Base-by-base conservation (phyloP, 2,113 vertebrate genomes). In the Rattus rattus region DNA sequence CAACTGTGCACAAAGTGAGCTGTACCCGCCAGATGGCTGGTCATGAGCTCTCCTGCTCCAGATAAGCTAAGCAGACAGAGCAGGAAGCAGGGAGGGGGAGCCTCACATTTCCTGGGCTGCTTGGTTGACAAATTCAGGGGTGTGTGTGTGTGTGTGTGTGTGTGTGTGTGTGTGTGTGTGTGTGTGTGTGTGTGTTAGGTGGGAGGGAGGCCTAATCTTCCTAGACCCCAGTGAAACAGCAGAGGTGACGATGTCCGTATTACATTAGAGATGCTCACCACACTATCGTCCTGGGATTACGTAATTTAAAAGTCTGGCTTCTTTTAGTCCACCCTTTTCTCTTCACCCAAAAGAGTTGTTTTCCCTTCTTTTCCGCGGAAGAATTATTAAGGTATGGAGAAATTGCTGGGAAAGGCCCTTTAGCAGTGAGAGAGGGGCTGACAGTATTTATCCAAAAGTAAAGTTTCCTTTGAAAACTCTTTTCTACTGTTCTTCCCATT, bases 231-330 rank as follows among this genome's bases (percentile, higher is more conserved):
- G 39, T 65, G 43, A 69, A 89, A 87, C 30, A 92, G 8, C 26
- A 92, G 8, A 72, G 10, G 39, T 56, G 47, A 81, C 88, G 73
- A 65, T 80, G 61, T 77, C 47, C 56, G 0, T 76, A 52, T 90
- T 84, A 56, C 13, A 24, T 33, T 22, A 19, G 43, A 39, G 10
- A 65, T 77, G 70, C 90, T 94, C 36, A 47, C 65, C 36, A 70
- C 20, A 65, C 11, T 54, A 4, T 54, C 16, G 26, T 0, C 20
- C 33, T 54, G 10, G 24, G 36, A 30, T 86, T 70, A 61, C 36
- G 69, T 94, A 90, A 79, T 56, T 43, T 90, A 81, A 90, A 86
- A 75, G 73, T 63, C 54, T 65, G 59, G 36, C 86, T 88, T 95
- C 77, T 39, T 47, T 86, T 30, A 95, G 47, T 33, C 70, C 61